Evolutionary conservation across 2,888 invertebrate genomes (phyloP).

Genomic region (Cheilosia variabilis): DNA sequence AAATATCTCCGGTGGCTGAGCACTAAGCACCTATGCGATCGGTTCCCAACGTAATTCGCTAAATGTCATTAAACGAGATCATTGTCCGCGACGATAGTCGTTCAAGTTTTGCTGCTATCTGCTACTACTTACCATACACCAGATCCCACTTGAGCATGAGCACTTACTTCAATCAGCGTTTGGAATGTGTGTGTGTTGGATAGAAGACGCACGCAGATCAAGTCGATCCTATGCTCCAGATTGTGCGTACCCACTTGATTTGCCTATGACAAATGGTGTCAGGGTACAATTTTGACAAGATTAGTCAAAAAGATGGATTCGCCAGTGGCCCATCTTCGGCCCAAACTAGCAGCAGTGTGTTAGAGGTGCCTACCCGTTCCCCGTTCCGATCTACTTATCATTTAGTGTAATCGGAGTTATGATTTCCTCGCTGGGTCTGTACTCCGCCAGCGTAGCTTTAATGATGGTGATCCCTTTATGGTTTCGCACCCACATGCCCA

Average conservation of each 20-base stretch:
- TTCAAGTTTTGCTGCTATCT: slow-evolving; percentile 36
- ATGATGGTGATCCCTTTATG: slow-evolving; percentile 75
- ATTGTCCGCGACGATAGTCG: slow-evolving; percentile 71
- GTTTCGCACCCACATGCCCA: slow-evolving; percentile 73
- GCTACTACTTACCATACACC: neutral
- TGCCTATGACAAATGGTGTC: slow-evolving; percentile 72
- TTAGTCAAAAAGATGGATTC: slow-evolving; percentile 71
- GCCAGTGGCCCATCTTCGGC: slow-evolving; percentile 16
- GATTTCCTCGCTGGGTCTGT: slow-evolving; percentile 56
- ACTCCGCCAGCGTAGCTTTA: slow-evolving; percentile 40
- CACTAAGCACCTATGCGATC: slow-evolving; percentile 70
- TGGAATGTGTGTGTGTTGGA: neutral
- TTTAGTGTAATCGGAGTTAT: slow-evolving; percentile 74
- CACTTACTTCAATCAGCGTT: slow-evolving; percentile 54
- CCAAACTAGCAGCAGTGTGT: slow-evolving; percentile 10
- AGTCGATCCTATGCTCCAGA: slow-evolving; percentile 63
- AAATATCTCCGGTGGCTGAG: slow-evolving; percentile 69
- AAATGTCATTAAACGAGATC: slow-evolving; percentile 75
- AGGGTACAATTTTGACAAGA: slow-evolving; percentile 69
- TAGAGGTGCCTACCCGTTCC: slow-evolving; percentile 35
- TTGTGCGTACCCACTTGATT: slow-evolving; percentile 73
- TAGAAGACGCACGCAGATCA: slow-evolving; percentile 26
- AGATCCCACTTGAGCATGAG: slow-evolving; percentile 24
- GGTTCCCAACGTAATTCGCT: slow-evolving; percentile 72
- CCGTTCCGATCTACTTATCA: slow-evolving; percentile 75